Conservation (phyloP, 2,888 invertebrate species). For the Physocephala rufipes region DNA sequence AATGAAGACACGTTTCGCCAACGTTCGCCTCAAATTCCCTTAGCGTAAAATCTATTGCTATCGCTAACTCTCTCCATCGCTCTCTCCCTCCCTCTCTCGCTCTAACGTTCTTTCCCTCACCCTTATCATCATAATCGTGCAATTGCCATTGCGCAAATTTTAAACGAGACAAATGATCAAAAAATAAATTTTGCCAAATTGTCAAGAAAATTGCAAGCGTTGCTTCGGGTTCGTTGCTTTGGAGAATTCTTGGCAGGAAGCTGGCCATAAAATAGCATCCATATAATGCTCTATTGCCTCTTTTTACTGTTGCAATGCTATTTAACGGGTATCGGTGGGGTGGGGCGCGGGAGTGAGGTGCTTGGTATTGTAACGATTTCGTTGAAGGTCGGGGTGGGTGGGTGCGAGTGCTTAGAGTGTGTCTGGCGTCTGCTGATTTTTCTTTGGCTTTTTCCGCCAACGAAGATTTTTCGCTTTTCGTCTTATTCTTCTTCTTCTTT, state of each 20-base stretch:
- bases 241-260: slow-evolving; percentile 25
- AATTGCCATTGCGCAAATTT: slow-evolving; percentile 34
- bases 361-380: neutral
- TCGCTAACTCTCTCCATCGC: too few species aligned
- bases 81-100: too few species aligned
- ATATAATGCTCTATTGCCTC: slow-evolving; percentile 14
- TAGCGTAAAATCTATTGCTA: too few species aligned
- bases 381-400: neutral
- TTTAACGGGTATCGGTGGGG: neutral
- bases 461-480: slow-evolving; percentile 38
- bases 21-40: neutral
- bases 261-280: slow-evolving; percentile 41
- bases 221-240: neutral
- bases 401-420: neutral
- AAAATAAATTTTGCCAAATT: slow-evolving; percentile 43
- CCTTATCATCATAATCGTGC: too few species aligned
- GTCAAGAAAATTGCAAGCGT: slow-evolving; percentile 40
- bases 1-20: slow-evolving; percentile 23
- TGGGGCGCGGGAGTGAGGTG: neutral
- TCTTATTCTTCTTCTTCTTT: slow-evolving; percentile 46
- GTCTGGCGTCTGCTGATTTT: neutral
- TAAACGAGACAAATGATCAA: slow-evolving; percentile 42
- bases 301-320: slow-evolving; percentile 11
- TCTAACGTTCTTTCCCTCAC: neutral
- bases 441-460: slow-evolving; percentile 4